phyloP scores from a whole-genome alignment of 2,797 vertebrate species.

The Spinus olivaceus region DNA sequence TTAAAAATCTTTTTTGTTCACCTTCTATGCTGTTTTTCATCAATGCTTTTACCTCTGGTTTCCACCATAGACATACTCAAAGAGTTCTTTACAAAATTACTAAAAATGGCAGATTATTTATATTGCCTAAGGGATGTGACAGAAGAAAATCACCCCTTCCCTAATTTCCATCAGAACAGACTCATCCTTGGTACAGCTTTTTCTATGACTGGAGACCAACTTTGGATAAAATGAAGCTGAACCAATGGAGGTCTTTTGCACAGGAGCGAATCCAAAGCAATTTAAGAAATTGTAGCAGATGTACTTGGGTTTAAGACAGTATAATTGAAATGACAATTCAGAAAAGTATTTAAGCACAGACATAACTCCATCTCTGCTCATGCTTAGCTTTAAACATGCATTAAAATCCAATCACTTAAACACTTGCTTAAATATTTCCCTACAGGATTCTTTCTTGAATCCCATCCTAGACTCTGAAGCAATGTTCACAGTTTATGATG shows the following conservation, averaged over 20 bases:
- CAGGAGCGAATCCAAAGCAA: neutral
- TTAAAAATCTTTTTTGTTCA: neutral
- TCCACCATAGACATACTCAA: neutral
- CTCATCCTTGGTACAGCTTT: neutral
- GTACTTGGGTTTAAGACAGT: neutral
- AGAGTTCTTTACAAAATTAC: neutral
- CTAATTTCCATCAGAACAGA: neutral
- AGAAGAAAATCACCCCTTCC: neutral
- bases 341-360: constrained; percentile 30
- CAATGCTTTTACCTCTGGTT: neutral
- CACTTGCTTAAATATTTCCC: neutral
- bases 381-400: neutral
- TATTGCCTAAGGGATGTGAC: neutral
- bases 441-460: neutral
- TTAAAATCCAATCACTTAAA: constrained; percentile 34
- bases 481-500: neutral
- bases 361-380: neutral
- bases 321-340: constrained; percentile 8
- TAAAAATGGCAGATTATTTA: neutral
- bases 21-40: neutral
- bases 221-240: neutral
- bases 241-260: neutral
- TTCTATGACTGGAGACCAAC: neutral
- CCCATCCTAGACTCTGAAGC: neutral
- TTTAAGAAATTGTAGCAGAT: constrained; percentile 13